Percentiles rank a stretch among this genome's conserved stretches.
These are phyloP conservation scores for Eptesicus fuscus DNA, from an alignment of 2,113 vertebrate species.

Conservation along the genomic window DNA sequence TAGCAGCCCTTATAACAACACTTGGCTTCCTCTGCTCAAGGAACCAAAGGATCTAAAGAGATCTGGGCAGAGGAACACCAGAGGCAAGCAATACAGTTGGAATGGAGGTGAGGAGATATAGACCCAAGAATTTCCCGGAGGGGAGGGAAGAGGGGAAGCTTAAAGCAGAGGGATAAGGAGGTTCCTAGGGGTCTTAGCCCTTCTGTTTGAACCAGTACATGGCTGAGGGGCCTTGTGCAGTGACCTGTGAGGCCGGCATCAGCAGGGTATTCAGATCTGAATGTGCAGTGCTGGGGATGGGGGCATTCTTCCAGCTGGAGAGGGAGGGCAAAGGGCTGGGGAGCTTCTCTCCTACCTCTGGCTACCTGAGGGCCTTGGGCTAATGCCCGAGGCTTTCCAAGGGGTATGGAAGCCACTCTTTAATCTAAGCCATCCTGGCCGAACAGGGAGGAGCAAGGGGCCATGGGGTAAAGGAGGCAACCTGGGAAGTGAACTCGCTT, in stretches of 20 bases:
- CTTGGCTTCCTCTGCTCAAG: background rate
- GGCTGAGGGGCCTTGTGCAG: background rate
- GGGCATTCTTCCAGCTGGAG: background rate
- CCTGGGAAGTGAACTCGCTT: background rate
- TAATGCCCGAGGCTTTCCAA: background rate
- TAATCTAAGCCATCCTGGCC: background rate
- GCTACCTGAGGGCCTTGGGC: background rate
- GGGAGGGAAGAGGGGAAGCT: no score
- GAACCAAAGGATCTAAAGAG: background rate
- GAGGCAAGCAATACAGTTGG: background rate
- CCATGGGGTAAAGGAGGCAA: background rate
- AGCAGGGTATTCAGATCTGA: no score
- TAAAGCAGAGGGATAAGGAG: no score
- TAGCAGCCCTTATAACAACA: no score
- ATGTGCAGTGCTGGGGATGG: background rate
- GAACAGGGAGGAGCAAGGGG: background rate
- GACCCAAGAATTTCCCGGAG: background rate
- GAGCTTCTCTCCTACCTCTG: background rate
- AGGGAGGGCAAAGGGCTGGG: background rate
- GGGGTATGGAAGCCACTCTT: background rate
- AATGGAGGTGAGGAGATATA: background rate
- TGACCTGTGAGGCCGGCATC: background rate
- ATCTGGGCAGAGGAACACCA: background rate
- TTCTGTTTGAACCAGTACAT: background rate
- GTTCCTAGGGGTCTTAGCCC: background rate